These are phyloP conservation scores for Dipus sagitta DNA, from an alignment of 2,797 vertebrate genomes.

Conservation along the genomic window DNA sequence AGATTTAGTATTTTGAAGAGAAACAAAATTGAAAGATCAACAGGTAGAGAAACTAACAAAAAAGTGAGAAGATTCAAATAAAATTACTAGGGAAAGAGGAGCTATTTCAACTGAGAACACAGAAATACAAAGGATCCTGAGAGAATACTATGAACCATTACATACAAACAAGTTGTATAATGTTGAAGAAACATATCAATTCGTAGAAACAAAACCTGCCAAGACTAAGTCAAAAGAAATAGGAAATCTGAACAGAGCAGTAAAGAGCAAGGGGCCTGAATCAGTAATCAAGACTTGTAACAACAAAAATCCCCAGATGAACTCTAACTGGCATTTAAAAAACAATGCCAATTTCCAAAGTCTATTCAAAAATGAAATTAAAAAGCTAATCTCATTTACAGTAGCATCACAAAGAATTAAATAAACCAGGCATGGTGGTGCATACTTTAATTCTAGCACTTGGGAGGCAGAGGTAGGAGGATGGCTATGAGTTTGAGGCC, in stretches of 20 bases:
- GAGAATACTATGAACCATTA: background rate
- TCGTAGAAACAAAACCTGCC: background rate
- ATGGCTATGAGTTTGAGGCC: too few species aligned
- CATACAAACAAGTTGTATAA: background rate
- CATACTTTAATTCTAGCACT: too few species aligned
- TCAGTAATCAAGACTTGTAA: background rate
- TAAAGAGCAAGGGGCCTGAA: background rate
- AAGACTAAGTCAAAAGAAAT: background rate
- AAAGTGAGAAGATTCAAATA: slow-evolving; percentile 24
- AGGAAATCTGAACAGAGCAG: background rate
- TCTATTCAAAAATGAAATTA: slow-evolving; percentile 1
- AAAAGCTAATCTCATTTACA: background rate
- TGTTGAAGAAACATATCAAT: background rate
- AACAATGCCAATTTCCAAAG: slow-evolving; percentile 4
- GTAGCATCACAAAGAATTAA: slow-evolving; percentile 11
- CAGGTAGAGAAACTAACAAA: background rate
- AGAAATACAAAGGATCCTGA: background rate
- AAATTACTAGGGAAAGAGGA: background rate
- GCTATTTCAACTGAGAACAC: background rate
- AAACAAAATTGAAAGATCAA: background rate
- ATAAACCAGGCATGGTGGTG: background rate
- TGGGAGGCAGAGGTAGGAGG: too few species aligned
- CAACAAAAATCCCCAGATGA: slow-evolving; percentile 2
- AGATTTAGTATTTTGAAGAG: background rate
- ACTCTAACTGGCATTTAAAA: slow-evolving; percentile 16